phyloP scores from a whole-genome alignment of 2,888 invertebrate genomes.

The Chaitophorus viminalis region DNA sequence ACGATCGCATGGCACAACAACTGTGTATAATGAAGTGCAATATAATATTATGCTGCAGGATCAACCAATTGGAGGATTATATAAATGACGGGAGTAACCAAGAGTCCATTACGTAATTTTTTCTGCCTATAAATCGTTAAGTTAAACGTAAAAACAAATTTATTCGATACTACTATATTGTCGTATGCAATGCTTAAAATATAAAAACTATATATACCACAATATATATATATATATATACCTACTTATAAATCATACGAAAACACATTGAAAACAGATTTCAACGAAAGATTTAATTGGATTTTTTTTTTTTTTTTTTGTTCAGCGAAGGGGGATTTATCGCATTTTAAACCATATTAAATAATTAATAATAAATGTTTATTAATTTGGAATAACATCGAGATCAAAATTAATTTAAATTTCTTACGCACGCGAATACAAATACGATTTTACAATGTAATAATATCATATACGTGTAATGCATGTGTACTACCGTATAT shows the following conservation, averaged over 20 bases:
- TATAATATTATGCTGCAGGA: not conserved
- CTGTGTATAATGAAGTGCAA: not conserved
- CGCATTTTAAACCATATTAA: not conserved
- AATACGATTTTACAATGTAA: not conserved
- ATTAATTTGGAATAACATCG: not conserved
- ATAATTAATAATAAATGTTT: too few relatives aligned
- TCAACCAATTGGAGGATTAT: not conserved
- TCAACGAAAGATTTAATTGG: not conserved
- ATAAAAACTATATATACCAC: not conserved
- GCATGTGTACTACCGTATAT: too few relatives aligned
- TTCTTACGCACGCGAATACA: not conserved
- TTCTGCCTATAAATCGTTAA: not conserved
- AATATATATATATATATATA: too few relatives aligned
- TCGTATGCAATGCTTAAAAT: not conserved
- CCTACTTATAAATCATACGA: too few relatives aligned
- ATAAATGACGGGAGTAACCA: not conserved
- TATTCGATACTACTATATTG: not conserved
- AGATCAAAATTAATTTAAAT: constrained; percentile 14
- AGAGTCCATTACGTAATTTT: not conserved
- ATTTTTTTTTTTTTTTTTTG: not conserved
- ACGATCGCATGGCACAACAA: not conserved
- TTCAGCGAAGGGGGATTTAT: not conserved
- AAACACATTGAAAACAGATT: not conserved
- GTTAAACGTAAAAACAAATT: not conserved
- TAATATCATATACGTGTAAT: too few relatives aligned